Conservation (phyloP, 2,888 invertebrate genomes). For the Charanyca ferruginea region DNA sequence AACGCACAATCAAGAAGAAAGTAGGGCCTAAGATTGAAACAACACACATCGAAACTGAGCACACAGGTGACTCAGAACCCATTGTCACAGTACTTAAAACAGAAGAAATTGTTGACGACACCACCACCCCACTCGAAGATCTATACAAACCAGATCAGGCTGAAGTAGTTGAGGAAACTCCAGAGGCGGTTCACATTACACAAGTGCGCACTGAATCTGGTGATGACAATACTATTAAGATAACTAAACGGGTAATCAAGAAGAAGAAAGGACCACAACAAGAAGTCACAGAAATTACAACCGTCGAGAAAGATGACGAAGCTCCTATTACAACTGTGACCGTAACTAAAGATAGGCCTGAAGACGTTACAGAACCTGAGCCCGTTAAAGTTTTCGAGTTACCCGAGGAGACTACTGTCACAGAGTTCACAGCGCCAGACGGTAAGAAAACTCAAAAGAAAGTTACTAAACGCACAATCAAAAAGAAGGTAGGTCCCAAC, state of each 20-base stretch:
- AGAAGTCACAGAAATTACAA: conserved; percentile 28
- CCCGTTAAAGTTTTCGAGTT: conserved; percentile 68
- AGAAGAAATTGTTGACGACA: conserved; percentile 14
- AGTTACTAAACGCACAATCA: too few species aligned
- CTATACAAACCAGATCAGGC: neutral
- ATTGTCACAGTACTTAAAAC: conserved; percentile 32
- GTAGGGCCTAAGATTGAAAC: conserved; percentile 69
- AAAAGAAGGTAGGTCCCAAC: too few species aligned
- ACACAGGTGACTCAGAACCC: conserved; percentile 27
- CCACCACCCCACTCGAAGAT: conserved; percentile 18
- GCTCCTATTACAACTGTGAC: conserved; percentile 12
- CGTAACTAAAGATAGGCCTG: conserved; percentile 10
- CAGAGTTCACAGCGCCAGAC: neutral
- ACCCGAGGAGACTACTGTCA: conserved; percentile 61
- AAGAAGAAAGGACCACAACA: conserved; percentile 19
- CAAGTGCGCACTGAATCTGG: conserved; percentile 64
- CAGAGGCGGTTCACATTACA: conserved; percentile 51
- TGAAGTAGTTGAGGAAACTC: neutral
- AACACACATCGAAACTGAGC: conserved; percentile 61
- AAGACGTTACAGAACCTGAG: conserved; percentile 3
- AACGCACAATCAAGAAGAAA: conserved; percentile 70
- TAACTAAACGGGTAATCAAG: conserved; percentile 67
- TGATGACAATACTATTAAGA: conserved; percentile 9
- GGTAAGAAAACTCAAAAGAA: neutral
- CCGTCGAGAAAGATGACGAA: conserved; percentile 21